Base-by-base conservation (phyloP, 2,113 vertebrate genomes). In the Martes martes region DNA sequence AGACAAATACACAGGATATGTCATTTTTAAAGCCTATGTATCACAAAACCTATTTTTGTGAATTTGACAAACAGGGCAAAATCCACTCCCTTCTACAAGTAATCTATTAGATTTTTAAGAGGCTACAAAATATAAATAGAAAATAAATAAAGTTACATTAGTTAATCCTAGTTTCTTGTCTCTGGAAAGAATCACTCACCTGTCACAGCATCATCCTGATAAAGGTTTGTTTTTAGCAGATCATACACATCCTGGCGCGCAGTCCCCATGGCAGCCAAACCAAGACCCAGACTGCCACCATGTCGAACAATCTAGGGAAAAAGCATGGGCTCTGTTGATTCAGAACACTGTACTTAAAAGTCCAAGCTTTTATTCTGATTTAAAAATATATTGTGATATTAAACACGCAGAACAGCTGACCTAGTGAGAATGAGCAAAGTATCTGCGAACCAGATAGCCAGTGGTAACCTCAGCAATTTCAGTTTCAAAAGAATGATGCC, bases 171-270 rank as follows among this genome's bases (percentile, higher is more conserved):
- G 19, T 42, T 57, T 78, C 57, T 73, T 39, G 4, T 36, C 59
- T 96, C 96, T 98, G 92, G 82, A 95, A 97, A 91, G 28, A 97
- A 79, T 96, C 52, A 15, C 83, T 97, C 98, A 99, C 99, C 99
- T 98, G 99, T 99, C 94, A 99, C 99, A 45, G 99, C 99, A 98
- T 99, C 99, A 98, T 99, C 99, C 95, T 99, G 99, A 96, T 99
- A 99, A 2, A 99, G 99, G 97, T 99, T 99, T 91, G 99, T 99
- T 99, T 99, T 99, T 39, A 99, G 99, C 78, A 99, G 98, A 91
- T 99, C 99, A 0, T 99, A 99, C 74, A 99, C 99, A 98, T 99
- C 99, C 91, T 99, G 99, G 63, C 99, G 99, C 50, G 99, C 99
- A 14, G 99, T 99, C 31, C 99, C 99, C 98, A 99, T 98, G 26